Conservation (phyloP, 2,888 invertebrate genomes). For the Icerya purchasi region DNA sequence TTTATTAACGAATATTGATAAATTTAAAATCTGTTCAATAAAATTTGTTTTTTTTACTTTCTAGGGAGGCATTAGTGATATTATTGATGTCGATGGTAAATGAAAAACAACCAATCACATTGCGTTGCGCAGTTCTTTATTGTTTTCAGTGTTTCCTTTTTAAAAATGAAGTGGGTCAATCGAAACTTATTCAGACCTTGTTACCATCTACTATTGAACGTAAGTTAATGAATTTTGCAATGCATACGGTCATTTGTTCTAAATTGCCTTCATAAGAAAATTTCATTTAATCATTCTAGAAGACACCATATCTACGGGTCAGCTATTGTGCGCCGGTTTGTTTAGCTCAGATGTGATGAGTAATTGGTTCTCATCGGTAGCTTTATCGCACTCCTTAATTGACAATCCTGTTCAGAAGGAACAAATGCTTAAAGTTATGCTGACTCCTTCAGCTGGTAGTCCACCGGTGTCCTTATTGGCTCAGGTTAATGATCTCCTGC, state of each 20-base stretch:
- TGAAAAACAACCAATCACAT: conserved; percentile 78
- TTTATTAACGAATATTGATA: too few relatives aligned
- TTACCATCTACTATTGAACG: conserved; percentile 66
- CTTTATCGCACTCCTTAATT: conserved; percentile 69
- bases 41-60: too few relatives aligned
- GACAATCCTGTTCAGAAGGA: conserved; percentile 73
- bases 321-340: conserved; percentile 76
- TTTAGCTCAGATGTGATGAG: conserved; percentile 71
- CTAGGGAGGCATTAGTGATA: conserved; percentile 75
- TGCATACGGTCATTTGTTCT: not conserved
- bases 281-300: not conserved
- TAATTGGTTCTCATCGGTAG: conserved; percentile 88
- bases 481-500: conserved; percentile 64
- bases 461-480: conserved; percentile 74
- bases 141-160: conserved; percentile 91
- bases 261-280: not conserved
- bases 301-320: conserved; percentile 39
- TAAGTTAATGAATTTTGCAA: conserved; percentile 18
- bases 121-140: conserved; percentile 86
- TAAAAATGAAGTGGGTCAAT: conserved; percentile 76
- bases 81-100: conserved; percentile 96
- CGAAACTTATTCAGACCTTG: conserved; percentile 71
- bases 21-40: too few relatives aligned
- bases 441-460: conserved; percentile 47
- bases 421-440: conserved; percentile 67